Conservation (phyloP, 2,797 vertebrate genomes). For the Intellagama lesueurii region DNA sequence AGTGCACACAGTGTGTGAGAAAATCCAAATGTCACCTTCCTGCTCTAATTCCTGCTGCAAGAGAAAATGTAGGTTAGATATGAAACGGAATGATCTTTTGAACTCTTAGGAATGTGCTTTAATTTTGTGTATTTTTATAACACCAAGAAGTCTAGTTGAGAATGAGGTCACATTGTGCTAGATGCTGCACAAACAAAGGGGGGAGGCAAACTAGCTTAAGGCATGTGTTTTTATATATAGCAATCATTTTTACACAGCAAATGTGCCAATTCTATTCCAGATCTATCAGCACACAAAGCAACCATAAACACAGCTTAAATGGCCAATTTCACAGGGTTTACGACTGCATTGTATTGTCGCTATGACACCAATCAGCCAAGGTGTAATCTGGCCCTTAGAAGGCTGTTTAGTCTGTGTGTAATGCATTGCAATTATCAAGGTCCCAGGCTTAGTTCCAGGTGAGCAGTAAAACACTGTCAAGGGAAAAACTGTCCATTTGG, state of each 20-base stretch:
- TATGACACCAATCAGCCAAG: slow-evolving; percentile 48
- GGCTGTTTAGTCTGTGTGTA: slow-evolving; percentile 37
- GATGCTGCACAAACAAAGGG: slow-evolving; percentile 9
- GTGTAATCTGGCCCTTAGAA: slow-evolving; percentile 46
- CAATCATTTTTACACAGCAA: slow-evolving; percentile 38
- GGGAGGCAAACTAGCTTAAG: slow-evolving; percentile 4
- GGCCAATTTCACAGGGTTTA: slow-evolving; percentile 51
- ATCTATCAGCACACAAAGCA: slow-evolving; percentile 46
- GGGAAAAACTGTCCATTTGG: slow-evolving; percentile 34
- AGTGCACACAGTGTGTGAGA: neutral
- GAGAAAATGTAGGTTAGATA: neutral
- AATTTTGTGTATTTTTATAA: slow-evolving; percentile 34
- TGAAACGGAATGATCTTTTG: slow-evolving; percentile 9
- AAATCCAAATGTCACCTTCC: neutral
- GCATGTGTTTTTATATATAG: slow-evolving; percentile 30
- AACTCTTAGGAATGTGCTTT: neutral
- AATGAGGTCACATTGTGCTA: neutral
- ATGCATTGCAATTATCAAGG: slow-evolving; percentile 36
- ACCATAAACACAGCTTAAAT: slow-evolving; percentile 50
- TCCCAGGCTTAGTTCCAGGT: slow-evolving; percentile 46
- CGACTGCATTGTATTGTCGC: slow-evolving; percentile 44
- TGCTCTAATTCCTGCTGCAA: neutral
- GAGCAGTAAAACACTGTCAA: slow-evolving; percentile 43
- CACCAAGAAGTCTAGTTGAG: slow-evolving; percentile 9
- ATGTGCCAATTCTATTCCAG: slow-evolving; percentile 39